Evolutionary conservation across 1,140 invertebrate genomes (phyloP).

Genomic region (Drosophila bocqueti): DNA sequence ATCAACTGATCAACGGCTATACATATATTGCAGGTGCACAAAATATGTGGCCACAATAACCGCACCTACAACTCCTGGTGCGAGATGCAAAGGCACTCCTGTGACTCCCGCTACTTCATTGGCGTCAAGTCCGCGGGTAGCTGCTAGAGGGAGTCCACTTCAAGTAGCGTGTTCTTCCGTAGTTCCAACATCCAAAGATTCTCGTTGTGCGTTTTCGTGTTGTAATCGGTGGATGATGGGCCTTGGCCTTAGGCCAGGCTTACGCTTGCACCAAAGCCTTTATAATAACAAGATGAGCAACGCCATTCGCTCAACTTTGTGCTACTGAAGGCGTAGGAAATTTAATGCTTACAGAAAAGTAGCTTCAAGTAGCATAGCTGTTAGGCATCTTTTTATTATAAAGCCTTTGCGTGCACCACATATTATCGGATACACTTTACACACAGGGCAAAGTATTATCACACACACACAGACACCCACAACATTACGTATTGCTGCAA

Average conservation of each 20-base stretch:
- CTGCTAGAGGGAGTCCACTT: constrained; percentile 46
- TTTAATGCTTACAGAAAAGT: no score
- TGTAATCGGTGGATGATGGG: constrained; percentile 56
- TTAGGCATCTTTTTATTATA: neutral
- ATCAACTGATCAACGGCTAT: constrained; percentile 18
- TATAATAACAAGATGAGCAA: neutral
- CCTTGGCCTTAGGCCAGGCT: constrained; percentile 17
- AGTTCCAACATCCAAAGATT: constrained; percentile 79
- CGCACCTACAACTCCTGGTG: constrained; percentile 95
- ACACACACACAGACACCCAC: constrained; percentile 22
- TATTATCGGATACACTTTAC: constrained; percentile 50
- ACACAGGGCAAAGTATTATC: constrained; percentile 70
- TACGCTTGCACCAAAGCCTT: constrained; percentile 17
- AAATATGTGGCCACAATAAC: constrained; percentile 93
- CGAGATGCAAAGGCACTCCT: constrained; percentile 93
- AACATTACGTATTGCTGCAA: constrained; percentile 50
- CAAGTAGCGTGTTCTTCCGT: constrained; percentile 43
- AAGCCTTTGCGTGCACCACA: constrained; percentile 24
- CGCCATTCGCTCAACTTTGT: neutral
- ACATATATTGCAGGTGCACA: constrained; percentile 48
- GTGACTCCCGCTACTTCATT: constrained; percentile 91
- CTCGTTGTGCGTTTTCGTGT: constrained; percentile 70
- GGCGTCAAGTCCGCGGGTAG: constrained; percentile 90
- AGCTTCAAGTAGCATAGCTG: no score
- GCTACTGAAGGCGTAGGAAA: no score